These are phyloP conservation scores for Drosophila biarmipes DNA, from an alignment of 1,140 invertebrate species.

Conservation along the genomic window DNA sequence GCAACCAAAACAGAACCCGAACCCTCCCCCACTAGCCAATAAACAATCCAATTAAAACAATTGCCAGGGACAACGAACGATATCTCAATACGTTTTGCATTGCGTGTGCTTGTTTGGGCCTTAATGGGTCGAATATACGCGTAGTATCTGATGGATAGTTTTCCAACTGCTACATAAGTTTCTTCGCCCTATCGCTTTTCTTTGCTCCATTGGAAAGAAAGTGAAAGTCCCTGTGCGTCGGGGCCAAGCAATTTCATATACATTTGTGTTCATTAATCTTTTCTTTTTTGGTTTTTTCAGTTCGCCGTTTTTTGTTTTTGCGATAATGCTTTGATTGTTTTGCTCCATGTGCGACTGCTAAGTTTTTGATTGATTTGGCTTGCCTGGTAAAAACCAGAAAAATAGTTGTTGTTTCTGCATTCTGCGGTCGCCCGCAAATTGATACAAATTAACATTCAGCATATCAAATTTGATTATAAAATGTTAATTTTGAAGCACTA, in stretches of 20 bases:
- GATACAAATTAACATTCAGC: constrained; percentile 46
- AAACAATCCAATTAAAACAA: constrained; percentile 81
- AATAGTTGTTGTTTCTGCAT: constrained; percentile 22
- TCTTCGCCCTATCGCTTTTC: constrained; percentile 37
- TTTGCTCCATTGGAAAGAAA: constrained; percentile 29
- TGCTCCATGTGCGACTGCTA: constrained; percentile 46
- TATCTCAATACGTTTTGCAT: constrained; percentile 62
- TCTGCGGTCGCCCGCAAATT: constrained; percentile 49
- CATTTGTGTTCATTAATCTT: constrained; percentile 76
- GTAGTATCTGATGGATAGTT: constrained; percentile 32
- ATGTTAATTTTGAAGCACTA: constrained; percentile 22
- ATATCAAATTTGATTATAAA: constrained; percentile 57
- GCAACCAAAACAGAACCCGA: constrained; percentile 28
- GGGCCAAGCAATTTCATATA: constrained; percentile 54
- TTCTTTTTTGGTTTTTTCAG: constrained; percentile 30
- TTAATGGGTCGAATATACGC: constrained; percentile 15
- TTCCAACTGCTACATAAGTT: constrained; percentile 19
- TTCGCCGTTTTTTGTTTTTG: constrained; percentile 35
- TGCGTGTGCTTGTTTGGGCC: constrained; percentile 52
- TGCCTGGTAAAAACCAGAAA: constrained; percentile 22
- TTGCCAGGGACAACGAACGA: constrained; percentile 65
- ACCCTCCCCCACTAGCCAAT: constrained; percentile 31
- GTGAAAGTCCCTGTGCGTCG: constrained; percentile 60
- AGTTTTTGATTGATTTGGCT: constrained; percentile 44
- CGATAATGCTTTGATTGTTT: constrained; percentile 65